Percentiles rank a stretch among this genome's conserved stretches.
phyloP scores from a whole-genome alignment of 2,797 vertebrate genomes.

The Manis crassicaudata region DNA sequence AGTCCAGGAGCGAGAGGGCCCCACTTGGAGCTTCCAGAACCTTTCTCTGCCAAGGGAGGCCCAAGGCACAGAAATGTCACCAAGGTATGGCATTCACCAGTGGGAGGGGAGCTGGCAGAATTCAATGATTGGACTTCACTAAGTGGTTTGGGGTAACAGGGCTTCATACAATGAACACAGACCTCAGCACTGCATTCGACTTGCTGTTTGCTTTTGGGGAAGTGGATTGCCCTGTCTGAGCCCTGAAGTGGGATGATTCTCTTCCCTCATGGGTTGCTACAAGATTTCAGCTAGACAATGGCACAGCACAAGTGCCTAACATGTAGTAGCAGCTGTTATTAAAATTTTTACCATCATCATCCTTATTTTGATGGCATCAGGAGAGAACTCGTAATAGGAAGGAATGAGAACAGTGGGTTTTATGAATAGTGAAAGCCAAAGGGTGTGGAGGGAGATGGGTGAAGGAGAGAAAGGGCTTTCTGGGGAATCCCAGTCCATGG shows the following conservation, averaged over 20 bases:
- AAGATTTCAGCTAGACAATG: neutral
- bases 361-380: neutral
- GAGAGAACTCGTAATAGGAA: neutral
- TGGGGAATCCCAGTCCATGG: neutral
- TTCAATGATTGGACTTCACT: neutral
- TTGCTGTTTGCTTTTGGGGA: neutral
- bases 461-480: neutral
- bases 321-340: neutral
- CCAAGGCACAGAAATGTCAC: slow-evolving; percentile 31
- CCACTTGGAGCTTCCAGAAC: slow-evolving; percentile 52
- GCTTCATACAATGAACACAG: neutral
- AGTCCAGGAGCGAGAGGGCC: slow-evolving; percentile 84
- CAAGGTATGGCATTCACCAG: neutral
- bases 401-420: neutral
- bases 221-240: neutral
- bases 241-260: neutral
- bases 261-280: neutral
- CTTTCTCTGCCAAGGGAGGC: slow-evolving; percentile 53
- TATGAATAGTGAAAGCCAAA: neutral
- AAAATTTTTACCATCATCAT: neutral
- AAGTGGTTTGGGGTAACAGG: neutral
- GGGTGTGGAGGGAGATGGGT: neutral
- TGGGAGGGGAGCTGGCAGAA: neutral
- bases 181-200: neutral
- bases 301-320: neutral